Base-by-base conservation (phyloP, 2,888 invertebrate species). In the Strigamia maritima region DNA sequence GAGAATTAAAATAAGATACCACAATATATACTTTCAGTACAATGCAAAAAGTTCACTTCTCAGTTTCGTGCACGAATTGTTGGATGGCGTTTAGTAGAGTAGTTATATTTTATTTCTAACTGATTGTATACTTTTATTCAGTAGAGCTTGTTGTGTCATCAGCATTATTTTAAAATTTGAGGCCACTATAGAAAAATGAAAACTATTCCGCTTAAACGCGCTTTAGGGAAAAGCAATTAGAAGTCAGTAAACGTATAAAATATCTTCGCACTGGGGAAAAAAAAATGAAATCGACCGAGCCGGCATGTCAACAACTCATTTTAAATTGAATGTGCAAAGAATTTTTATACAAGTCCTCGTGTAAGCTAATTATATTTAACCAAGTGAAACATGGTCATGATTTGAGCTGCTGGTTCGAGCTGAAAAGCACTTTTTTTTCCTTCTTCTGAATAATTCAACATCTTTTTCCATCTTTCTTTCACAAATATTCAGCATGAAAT, bases 301-400 rank as follows among this genome's bases (percentile, higher is more conserved):
- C 44, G 19, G 54, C 54, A 54, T 54, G 54, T 54, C 54, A 54
- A 54, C 54, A 54, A 19, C 54, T 54, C 54, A 54, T 54, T 54
- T 19, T 2, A 54, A 54, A 54, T 54, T 54, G 54, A 54, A 54
- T 54, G 54, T 54, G 54, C 54, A 54, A 54, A 54, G 54, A 54
- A 54, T 54, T 54, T 54, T 54, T 54, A 44, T 44, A 6, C 54
- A n/a, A n/a, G 54, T 16, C n/a, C 44, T n/a, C n/a, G 19, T 54
- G 54, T 54, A 54, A 54, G 54, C 54, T 54, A 54, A 54, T 54
- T 54, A 54, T 54, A 16, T 54, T 54, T 54, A 54, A 54, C 54
- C 54, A 54, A 54, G 54, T 54, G 54, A 54, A 54, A 54, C 54
- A 54, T 54, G 54, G 54, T 54, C 54, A 54, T 54, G 54, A 54